Percentiles rank a stretch among this genome's conserved stretches.
Conservation (phyloP, 1,140 invertebrate species). For the Drosophila chauvacae region DNA sequence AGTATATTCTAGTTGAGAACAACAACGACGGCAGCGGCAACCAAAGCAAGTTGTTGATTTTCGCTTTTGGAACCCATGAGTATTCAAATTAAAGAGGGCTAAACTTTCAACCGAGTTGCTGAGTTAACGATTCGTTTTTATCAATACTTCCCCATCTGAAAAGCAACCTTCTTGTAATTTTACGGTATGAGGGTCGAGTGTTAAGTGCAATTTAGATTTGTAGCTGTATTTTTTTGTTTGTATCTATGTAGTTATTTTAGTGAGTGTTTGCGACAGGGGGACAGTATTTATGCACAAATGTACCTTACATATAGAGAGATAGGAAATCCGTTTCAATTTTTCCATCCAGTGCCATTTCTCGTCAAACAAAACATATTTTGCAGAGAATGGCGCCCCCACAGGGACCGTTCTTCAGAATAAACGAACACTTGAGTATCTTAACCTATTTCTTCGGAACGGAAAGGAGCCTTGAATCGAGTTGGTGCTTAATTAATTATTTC, state of each 20-base stretch:
- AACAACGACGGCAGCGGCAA: slow-evolving; percentile 49
- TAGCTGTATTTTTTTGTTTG: slow-evolving; percentile 16
- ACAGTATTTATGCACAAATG: slow-evolving; percentile 82
- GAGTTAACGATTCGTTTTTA: slow-evolving; percentile 46
- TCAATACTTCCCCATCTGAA: slow-evolving; percentile 28
- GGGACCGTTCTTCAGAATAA: slow-evolving; percentile 19
- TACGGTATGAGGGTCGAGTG: slow-evolving; percentile 48
- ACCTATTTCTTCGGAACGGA: slow-evolving; percentile 8
- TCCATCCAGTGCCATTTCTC: slow-evolving; percentile 77
- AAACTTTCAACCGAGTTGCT: slow-evolving; percentile 69
- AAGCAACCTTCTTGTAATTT: slow-evolving; percentile 27
- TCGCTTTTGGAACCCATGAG: slow-evolving; percentile 64
- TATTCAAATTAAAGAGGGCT: slow-evolving; percentile 66
- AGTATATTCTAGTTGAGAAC: slow-evolving; percentile 82
- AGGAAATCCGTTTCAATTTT: slow-evolving; percentile 75
- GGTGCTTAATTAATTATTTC: slow-evolving; percentile 63
- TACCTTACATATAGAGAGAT: slow-evolving; percentile 66
- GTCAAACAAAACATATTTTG: slow-evolving; percentile 27
- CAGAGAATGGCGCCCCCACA: slow-evolving; percentile 23
- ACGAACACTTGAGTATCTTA: slow-evolving; percentile 12
- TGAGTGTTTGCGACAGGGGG: slow-evolving; percentile 50
- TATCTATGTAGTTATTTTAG: slow-evolving; percentile 35
- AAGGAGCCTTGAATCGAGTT: slow-evolving; percentile 76
- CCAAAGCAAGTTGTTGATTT: slow-evolving; percentile 58
- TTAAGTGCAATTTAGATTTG: slow-evolving; percentile 67